Base-by-base conservation (phyloP, 2,888 invertebrate genomes). In the Poecilus cupreus region DNA sequence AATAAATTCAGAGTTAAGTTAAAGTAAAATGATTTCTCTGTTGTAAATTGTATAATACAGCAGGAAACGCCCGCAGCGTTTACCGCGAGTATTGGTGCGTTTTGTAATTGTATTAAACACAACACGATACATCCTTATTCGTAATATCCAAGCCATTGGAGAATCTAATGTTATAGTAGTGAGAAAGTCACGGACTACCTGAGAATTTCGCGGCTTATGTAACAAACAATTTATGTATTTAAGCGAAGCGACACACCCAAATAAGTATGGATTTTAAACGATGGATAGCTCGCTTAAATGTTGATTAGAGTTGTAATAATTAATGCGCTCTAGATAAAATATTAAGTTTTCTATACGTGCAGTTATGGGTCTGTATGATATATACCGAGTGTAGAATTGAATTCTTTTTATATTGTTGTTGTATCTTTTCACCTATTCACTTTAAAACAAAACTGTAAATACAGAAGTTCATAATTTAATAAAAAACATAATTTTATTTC, bases 121-220 rank as follows among this genome's bases (percentile, higher is more conserved):
- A 10, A 54, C 51, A 54, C 3, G 51, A 54, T 54, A 54, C 51
- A 54, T 54, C 51, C 51, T 54, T 54, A 54, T 20, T 20, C 51
- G 51, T 54, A 54, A 54, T 39, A 39, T 11, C 39, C 18, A 54
- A 10, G 10, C 51, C 10, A 8, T 8, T 18, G 20, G 5, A 10
- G 18, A 54, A 3, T 20, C 39, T 39, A 39, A 39, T 39, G 39
- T 10, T 39, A 39, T 26, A 10, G 4, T 20, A 18, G 20, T 54
- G 51, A 54, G 51, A 54, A 54, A 54, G 51, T 54, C n/a, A 39
- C 2, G 39, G 26, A 26, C 26, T 26, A 26, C 26, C 20, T 8
- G 20, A 16, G 22, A 49, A 54, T 54, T 54, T 54, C 18, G 20
- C 20, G 11, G 39, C 8, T 54, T 54, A 54, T 22, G 22, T 54